A percentile compares a stretch with the other conserved stretches of the same genome.
phyloP scores from a whole-genome alignment of 1,140 invertebrate genomes.

The Drosophila pallidifrons region DNA sequence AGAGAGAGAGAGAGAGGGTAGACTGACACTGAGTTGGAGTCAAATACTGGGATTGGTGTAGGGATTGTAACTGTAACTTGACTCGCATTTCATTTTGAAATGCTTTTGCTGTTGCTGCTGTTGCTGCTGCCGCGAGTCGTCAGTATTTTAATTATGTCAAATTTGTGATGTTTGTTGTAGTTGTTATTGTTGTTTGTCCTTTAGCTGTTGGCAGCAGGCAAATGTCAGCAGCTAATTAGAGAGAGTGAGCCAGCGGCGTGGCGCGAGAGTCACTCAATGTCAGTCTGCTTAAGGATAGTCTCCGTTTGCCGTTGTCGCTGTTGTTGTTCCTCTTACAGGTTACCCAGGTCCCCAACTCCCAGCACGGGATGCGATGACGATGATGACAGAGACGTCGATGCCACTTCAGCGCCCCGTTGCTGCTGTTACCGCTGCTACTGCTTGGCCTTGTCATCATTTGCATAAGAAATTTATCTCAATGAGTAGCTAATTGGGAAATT shows the following conservation, averaged over 20 bases:
- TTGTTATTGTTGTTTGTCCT: slow-evolving; percentile 29
- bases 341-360: slow-evolving; percentile 62
- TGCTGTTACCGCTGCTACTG: slow-evolving; percentile 12
- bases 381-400: slow-evolving; percentile 60
- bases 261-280: slow-evolving; percentile 74
- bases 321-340: slow-evolving; percentile 47
- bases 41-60: slow-evolving; percentile 3
- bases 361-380: slow-evolving; percentile 33
- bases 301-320: slow-evolving; percentile 1
- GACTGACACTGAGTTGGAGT: not conserved
- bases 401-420: slow-evolving; percentile 61
- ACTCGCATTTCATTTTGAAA: slow-evolving; percentile 52
- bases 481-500: slow-evolving; percentile 82
- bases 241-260: slow-evolving; percentile 69
- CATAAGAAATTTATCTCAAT: slow-evolving; percentile 84
- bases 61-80: slow-evolving; percentile 30
- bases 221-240: slow-evolving; percentile 81
- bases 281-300: slow-evolving; percentile 54
- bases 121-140: slow-evolving; percentile 39
- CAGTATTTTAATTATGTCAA: slow-evolving; percentile 79
- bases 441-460: slow-evolving; percentile 80
- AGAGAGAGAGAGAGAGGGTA: not conserved
- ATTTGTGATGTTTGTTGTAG: slow-evolving; percentile 47
- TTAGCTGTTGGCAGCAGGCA: slow-evolving; percentile 58
- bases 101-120: slow-evolving; percentile 33